Evolutionary conservation across 2,797 vertebrate species (phyloP), one percentile per base, ranked within the genome.

Genomic region (Leptatherina wallacei): DNA sequence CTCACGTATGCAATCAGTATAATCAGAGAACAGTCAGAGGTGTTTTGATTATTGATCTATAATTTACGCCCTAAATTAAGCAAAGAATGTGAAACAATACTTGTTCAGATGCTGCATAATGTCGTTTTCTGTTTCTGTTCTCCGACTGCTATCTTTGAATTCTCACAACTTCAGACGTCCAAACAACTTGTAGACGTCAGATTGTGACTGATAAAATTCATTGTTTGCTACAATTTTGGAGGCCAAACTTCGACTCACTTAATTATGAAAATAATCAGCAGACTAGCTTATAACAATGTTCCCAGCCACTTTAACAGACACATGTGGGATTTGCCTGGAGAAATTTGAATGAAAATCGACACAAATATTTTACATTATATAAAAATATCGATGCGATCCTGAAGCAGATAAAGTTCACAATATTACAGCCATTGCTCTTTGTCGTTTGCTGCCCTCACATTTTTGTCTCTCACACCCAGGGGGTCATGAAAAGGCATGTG

Each of bases 401-500:
- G 27, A 36, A 35, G 33, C 42, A 18, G 44, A 11, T 8, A 3
- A 38, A 40, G 32, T 49, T 29, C 2, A 0, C 30, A n/a, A 65
- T 18, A 42, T 55, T 29, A 38, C 58, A 14, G 22, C 42, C 36
- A 8, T 9, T 2, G 54, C 27, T 58, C 56, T 69, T 72, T 74
- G 61, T 67, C 38, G 61, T 63, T 75, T 7, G 0, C 61, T 52
- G 55, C 61, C 67, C 55, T 73, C 67, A 70, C 80, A 86, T 85
- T 32, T 87, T 89, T 60, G 57, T 65, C 64, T 76, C 79, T 89
- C 84, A 83, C 84, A 84, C 85, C 62, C 29, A 74, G 52, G 56
- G 24, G 80, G 78, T 85, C 80, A 81, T 7, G 63, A 73, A 74
- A 74, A 82, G 86, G 85, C 81, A 90, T 86, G 78, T 73, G 69